Evolutionary conservation across 2,888 invertebrate genomes (phyloP), one percentile per base, ranked within the genome.

Genomic region (Hydriomena furcata): DNA sequence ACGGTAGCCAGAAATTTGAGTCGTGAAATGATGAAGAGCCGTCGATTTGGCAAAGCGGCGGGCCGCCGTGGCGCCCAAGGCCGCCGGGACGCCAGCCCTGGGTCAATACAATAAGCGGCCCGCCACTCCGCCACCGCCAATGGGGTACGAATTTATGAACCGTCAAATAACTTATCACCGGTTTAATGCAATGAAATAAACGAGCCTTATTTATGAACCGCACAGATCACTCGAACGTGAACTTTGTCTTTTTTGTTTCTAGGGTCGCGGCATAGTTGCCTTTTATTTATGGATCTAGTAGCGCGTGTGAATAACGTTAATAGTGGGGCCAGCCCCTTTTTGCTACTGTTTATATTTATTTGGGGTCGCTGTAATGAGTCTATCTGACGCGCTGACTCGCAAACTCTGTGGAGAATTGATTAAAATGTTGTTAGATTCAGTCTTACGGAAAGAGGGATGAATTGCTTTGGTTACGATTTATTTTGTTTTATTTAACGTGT

Each of bases 281-380:
- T 78, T 70, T 85, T 88, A 86, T 88, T 87, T 87, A 87, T 87
- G 84, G 78, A 84, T 82, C 80, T 82, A 87, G 80, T 81, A 76
- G 76, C 81, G 87, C 88, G 87, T 88, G 88, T 86, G 85, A 90
- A 83, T 87, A 86, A 87, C 80, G 86, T 82, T 86, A 87, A 87
- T 86, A 87, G 84, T 82, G 73, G 87, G 86, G 82, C 77, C 72
- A 68, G 74, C 80, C 82, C 81, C 83, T 82, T 83, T 76, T 72
- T 64, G 83, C 86, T 85, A 84, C 88, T 88, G 89, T 89, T 89
- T 88, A 85, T 89, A 86, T 88, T 87, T 88, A 87, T 89, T 87
- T 87, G 87, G 88, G 88, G 87, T 86, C 76, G 81, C 71, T 72
- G 82, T 87, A 88, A 88, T 88, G 86, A 87, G 85, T 86, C 84